Conservation (phyloP, 2,888 invertebrate species). For the Pristionchus arcanus region DNA sequence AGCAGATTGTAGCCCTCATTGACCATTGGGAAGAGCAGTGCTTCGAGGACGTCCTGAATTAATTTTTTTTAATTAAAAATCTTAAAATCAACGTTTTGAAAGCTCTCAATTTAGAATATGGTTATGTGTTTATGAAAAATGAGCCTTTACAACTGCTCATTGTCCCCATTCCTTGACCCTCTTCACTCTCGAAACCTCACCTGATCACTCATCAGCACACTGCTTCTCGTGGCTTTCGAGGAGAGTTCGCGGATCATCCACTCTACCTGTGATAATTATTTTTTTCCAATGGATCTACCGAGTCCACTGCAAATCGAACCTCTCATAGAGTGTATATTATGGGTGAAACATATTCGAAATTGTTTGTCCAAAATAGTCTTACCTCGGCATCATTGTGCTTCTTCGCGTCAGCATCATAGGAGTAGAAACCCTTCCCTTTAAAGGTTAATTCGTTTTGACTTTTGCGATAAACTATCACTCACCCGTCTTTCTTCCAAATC, state of each 20-base stretch:
- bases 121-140: background rate
- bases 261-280: slow-evolving; percentile 44
- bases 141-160: no score
- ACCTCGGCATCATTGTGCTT: slow-evolving; percentile 68
- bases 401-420: slow-evolving; percentile 66
- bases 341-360: no score
- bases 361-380: background rate
- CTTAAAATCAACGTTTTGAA: no score
- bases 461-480: slow-evolving; percentile 25
- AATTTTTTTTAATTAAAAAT: background rate
- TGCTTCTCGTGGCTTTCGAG: slow-evolving; percentile 8
- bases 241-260: slow-evolving; percentile 60
- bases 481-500: slow-evolving; percentile 71
- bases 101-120: no score
- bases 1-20: slow-evolving; percentile 71
- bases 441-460: background rate
- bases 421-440: slow-evolving; percentile 70
- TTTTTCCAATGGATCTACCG: background rate
- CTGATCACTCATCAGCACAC: slow-evolving; percentile 54
- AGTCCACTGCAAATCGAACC: no score
- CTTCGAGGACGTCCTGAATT: slow-evolving; percentile 66
- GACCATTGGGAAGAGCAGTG: slow-evolving; percentile 68
- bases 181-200: slow-evolving; percentile 32
- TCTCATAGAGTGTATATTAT: no score
- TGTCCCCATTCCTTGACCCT: no score